These are phyloP conservation scores for Rhingia rostrata DNA, from an alignment of 2,888 invertebrate species.

Conservation along the genomic window DNA sequence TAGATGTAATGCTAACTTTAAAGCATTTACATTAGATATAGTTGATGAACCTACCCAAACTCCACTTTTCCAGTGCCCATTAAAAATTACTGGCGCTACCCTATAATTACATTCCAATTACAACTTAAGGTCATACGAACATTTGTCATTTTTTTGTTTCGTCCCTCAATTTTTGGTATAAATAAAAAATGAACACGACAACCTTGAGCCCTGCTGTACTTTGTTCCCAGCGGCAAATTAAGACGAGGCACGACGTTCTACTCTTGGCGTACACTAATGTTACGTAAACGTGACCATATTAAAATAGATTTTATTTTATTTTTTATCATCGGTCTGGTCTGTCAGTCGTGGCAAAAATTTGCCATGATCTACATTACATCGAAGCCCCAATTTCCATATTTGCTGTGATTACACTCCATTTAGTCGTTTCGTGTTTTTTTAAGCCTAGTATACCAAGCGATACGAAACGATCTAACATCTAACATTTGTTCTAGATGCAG, in stretches of 20 bases:
- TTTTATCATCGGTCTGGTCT: background rate
- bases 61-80: background rate
- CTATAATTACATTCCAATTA: background rate
- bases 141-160: background rate
- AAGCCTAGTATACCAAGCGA: constrained; percentile 8
- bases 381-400: constrained; percentile 17
- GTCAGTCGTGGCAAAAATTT: background rate
- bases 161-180: background rate
- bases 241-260: constrained; percentile 3
- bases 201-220: constrained; percentile 21
- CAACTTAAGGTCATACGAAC: constrained; percentile 6
- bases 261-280: background rate
- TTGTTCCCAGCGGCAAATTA: background rate
- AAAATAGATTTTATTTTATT: constrained; percentile 10
- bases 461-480: background rate
- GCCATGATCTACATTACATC: constrained; percentile 28
- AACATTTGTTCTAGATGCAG: constrained; percentile 57
- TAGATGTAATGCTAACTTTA: too few species aligned
- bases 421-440: background rate
- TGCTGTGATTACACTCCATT: constrained; percentile 1
- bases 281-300: constrained; percentile 42
- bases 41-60: background rate
- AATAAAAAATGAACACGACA: constrained; percentile 7
- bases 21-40: too few species aligned
- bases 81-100: background rate